Percentiles rank a stretch among this genome's conserved stretches.
These are phyloP conservation scores for Acanthosoma haemorrhoidale DNA, from an alignment of 2,888 invertebrate species.

Conservation along the genomic window DNA sequence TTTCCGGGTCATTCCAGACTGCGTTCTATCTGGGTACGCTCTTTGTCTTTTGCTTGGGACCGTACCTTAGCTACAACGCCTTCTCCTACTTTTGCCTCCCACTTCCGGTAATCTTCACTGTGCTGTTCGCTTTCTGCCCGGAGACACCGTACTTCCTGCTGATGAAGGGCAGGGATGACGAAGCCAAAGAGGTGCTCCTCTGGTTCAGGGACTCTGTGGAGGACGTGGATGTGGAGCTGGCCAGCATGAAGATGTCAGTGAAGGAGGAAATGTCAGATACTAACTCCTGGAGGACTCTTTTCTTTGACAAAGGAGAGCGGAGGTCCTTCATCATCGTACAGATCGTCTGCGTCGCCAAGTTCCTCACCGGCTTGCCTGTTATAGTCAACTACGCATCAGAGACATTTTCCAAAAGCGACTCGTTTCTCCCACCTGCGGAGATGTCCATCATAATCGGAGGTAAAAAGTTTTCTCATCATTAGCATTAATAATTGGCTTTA, in stretches of 20 bases:
- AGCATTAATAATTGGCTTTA: no score
- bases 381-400: conserved; percentile 33
- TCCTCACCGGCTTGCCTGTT: conserved; percentile 31
- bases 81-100: conserved; percentile 45
- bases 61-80: conserved; percentile 45
- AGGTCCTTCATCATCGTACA: conserved; percentile 31
- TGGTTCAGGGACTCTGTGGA: conserved; percentile 45
- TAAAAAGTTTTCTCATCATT: no score
- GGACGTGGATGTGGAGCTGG: conserved; percentile 32
- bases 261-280: conserved; percentile 29
- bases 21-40: conserved; percentile 40
- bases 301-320: conserved; percentile 25
- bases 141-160: conserved; percentile 35
- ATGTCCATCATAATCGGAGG: conserved; percentile 31
- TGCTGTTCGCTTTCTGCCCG: conserved; percentile 29
- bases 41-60: conserved; percentile 38
- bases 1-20: conserved; percentile 41
- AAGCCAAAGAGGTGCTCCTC: conserved; percentile 25
- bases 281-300: conserved; percentile 28
- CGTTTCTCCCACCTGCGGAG: not conserved
- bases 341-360: conserved; percentile 27
- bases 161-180: conserved; percentile 25
- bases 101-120: conserved; percentile 25
- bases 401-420: conserved; percentile 25
- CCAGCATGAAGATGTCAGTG: conserved; percentile 15